Conservation (phyloP, 2,113 vertebrate genomes). For the Prietella phreatophila region DNA sequence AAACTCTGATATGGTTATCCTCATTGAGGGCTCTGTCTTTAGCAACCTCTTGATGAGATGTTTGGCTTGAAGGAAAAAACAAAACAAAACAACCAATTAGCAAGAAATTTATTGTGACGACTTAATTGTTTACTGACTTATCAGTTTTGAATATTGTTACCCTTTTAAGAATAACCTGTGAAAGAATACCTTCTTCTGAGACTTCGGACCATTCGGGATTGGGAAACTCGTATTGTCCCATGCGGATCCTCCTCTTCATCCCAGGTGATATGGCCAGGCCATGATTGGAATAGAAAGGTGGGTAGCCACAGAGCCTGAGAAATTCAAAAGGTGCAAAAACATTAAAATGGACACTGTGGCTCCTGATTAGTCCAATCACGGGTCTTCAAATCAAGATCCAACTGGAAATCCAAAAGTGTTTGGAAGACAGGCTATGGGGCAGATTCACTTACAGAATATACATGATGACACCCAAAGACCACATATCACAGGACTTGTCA, state of each 20-base stretch:
- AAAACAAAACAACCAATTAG: neutral
- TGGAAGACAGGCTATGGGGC: neutral
- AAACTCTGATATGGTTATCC: conserved; percentile 97
- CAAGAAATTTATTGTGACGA: neutral
- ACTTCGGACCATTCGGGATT: conserved; percentile 97
- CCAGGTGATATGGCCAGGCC: conserved; percentile 98
- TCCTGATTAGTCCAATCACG: neutral
- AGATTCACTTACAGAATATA: conserved; percentile 76
- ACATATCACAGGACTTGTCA: conserved; percentile 99
- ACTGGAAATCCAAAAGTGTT: neutral
- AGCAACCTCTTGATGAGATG: conserved; percentile 91
- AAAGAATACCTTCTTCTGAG: conserved; percentile 86
- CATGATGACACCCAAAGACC: conserved; percentile 99
- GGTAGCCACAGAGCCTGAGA: conserved; percentile 90
- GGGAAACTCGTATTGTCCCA: conserved; percentile 96
- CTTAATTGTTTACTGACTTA: too few species aligned
- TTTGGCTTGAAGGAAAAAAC: conserved; percentile 79
- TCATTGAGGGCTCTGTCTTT: conserved; percentile 94
- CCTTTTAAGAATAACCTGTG: neutral
- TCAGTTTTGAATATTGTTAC: too few species aligned
- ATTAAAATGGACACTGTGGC: neutral
- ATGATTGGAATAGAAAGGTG: conserved; percentile 97
- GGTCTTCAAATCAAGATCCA: neutral
- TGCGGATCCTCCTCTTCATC: conserved; percentile 94
- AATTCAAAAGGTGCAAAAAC: neutral